Evolutionary conservation across 2,888 invertebrate species (phyloP).

Genomic region (Melanotus villosus): DNA sequence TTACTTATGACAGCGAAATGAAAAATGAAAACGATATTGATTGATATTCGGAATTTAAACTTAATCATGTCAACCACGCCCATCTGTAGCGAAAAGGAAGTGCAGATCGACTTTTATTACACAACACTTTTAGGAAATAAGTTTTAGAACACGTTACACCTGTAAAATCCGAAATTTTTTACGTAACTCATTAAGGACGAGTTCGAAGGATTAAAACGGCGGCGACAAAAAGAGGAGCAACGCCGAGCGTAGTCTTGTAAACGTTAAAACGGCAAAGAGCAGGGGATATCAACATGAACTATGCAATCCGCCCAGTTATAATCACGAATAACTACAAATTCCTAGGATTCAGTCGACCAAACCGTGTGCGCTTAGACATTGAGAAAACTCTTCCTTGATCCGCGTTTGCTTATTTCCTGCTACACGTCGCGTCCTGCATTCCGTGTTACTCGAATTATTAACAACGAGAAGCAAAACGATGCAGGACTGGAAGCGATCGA

Average conservation of each 20-base stretch:
- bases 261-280: not conserved
- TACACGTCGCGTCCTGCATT: conserved; percentile 35
- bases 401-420: conserved; percentile 34
- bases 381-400: conserved; percentile 53
- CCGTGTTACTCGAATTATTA: too few relatives aligned
- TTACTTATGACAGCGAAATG: not conserved
- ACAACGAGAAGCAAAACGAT: too few relatives aligned
- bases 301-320: conserved; percentile 63
- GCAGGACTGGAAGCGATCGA: conserved; percentile 4
- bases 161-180: not conserved
- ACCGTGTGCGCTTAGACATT: conserved; percentile 50
- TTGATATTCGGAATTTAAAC: conserved; percentile 2
- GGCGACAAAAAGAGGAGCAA: too few relatives aligned
- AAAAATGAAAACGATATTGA: conserved; percentile 1
- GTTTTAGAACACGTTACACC: not conserved
- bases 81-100: conserved; percentile 1
- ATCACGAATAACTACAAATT: conserved; percentile 64
- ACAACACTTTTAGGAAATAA: not conserved
- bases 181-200: not conserved
- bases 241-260: too few relatives aligned
- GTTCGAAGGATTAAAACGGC: not conserved
- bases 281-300: conserved; percentile 41
- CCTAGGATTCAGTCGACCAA: conserved; percentile 62
- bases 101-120: conserved; percentile 3
- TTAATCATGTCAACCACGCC: conserved; percentile 26